Evolutionary conservation across 92 coral and sea anemone species (phyloP).

Genomic region (Heliopora coerulea): DNA sequence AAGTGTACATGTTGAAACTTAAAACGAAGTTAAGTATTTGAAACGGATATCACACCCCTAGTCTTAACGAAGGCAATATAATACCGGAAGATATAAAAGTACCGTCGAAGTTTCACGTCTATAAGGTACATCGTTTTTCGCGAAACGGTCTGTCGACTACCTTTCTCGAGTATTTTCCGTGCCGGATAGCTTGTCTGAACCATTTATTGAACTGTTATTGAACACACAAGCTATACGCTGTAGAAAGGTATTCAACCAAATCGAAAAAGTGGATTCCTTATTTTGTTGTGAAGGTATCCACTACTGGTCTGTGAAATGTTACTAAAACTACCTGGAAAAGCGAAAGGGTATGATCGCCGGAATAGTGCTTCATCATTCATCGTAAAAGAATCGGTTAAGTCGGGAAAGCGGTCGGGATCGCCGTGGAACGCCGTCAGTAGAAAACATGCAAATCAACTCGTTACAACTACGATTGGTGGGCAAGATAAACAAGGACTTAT

Average conservation of each 20-base stretch:
- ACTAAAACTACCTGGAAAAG: not conserved
- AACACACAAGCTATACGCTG: not conserved
- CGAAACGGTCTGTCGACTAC: too few relatives aligned
- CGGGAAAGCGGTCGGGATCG: not conserved
- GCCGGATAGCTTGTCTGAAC: too few relatives aligned
- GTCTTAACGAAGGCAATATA: not conserved
- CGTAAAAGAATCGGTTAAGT: not conserved
- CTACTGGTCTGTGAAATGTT: not conserved
- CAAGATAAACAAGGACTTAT: conserved; percentile 5
- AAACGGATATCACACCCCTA: not conserved
- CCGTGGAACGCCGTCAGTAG: conserved; percentile 31
- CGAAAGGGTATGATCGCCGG: not conserved
- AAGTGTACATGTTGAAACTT: not conserved
- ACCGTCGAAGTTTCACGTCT: not conserved
- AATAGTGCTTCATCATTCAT: conserved; percentile 1
- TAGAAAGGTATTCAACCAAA: not conserved
- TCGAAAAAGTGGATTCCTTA: not conserved
- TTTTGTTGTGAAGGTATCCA: not conserved
- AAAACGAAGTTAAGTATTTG: not conserved
- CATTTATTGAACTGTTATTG: too few relatives aligned
- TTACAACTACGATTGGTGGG: conserved; percentile 1
- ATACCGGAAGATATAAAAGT: not conserved
- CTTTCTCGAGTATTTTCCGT: too few relatives aligned
- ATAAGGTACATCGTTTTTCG: not conserved
- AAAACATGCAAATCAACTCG: conserved; percentile 37